Conservation (phyloP, 2,888 invertebrate species). For the Clunio marinus region DNA sequence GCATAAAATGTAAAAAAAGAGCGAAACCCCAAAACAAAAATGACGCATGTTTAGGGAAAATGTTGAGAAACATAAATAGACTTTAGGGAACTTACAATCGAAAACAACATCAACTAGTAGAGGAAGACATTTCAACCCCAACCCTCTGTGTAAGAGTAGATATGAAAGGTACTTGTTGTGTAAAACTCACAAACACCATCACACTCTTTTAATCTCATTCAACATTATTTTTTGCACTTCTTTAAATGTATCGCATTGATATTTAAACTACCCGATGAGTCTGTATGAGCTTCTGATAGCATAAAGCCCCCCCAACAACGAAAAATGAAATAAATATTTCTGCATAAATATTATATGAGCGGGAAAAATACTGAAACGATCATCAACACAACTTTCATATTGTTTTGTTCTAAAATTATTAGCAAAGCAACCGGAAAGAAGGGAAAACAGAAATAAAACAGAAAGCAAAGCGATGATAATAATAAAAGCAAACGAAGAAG, state of each 20-base stretch:
- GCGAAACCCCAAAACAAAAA: background rate
- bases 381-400: no score
- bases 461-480: background rate
- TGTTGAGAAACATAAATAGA: constrained; percentile 7
- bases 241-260: background rate
- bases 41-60: background rate
- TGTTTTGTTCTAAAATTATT: no score
- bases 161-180: background rate
- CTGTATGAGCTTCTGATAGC: no score
- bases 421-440: background rate
- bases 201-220: background rate
- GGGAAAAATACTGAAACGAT: no score
- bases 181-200: background rate
- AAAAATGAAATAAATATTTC: no score
- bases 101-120: background rate
- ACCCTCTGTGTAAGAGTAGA: background rate
- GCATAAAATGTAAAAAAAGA: background rate
- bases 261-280: background rate
- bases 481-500: no score
- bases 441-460: background rate
- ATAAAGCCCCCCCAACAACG: no score
- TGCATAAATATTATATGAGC: no score
- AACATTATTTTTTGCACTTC: background rate
- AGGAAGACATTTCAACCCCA: constrained; percentile 10
- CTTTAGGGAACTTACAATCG: constrained; percentile 30